A percentile compares a stretch with the other conserved stretches of the same genome.
phyloP scores from a whole-genome alignment of 2,113 vertebrate genomes.

The Pangasianodon hypophthalmus region DNA sequence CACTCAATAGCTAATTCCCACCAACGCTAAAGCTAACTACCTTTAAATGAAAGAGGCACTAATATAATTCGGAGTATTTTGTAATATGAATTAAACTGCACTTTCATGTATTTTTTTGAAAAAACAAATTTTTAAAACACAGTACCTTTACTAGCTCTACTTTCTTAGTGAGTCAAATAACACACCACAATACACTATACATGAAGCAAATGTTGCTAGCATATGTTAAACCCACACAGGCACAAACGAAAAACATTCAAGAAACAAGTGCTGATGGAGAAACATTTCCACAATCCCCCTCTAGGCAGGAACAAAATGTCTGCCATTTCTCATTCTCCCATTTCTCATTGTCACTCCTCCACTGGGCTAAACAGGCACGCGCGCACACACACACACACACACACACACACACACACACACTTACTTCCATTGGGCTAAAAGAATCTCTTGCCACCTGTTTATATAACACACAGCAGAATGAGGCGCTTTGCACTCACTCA shows the following conservation, averaged over 20 bases:
- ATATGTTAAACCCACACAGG: slow-evolving; percentile 19
- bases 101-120: neutral
- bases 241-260: slow-evolving; percentile 14
- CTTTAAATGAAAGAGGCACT: neutral
- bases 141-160: neutral
- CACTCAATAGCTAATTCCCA: neutral
- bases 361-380: slow-evolving; percentile 31
- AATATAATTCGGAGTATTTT: neutral
- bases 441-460: slow-evolving; percentile 46
- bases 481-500: slow-evolving; percentile 20
- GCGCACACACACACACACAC: slow-evolving; percentile 31
- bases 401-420: slow-evolving; percentile 28
- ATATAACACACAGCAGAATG: slow-evolving; percentile 43
- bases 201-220: neutral
- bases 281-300: slow-evolving; percentile 44
- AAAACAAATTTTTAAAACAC: neutral
- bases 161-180: neutral
- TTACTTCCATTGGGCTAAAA: slow-evolving; percentile 23
- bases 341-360: slow-evolving; percentile 45
- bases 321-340: slow-evolving; percentile 48
- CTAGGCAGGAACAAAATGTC: slow-evolving; percentile 42
- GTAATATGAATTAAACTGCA: neutral
- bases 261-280: slow-evolving; percentile 43
- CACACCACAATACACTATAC: neutral
- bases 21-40: neutral